Base-by-base conservation (phyloP, 1,140 invertebrate genomes). In the Plectus sambesii region DNA sequence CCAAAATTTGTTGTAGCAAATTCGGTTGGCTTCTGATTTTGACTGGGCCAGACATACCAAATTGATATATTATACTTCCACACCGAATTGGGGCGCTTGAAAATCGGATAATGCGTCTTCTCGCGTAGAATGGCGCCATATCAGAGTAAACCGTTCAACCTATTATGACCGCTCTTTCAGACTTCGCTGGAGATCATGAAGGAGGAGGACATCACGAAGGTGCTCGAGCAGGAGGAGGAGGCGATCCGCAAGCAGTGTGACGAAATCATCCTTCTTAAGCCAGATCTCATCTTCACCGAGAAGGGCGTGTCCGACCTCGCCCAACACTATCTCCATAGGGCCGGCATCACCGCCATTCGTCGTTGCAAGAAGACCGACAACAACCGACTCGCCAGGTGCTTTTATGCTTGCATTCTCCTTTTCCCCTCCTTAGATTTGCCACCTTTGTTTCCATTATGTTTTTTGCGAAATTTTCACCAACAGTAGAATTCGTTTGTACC, bases 151-250 rank as follows among this genome's bases (percentile, higher is more conserved):
- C n/a, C n/a, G n/a, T n/a, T n/a, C n/a, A n/a, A n/a, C n/a, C n/a
- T n/a, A n/a, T n/a, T n/a, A 22, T 24, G 39, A 43, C 8, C 47
- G 27, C 45, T 54, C 56, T 71, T 61, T 24, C 70, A 93, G 75
- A 98, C 93, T 3, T 92, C 94, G 70, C 82, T 99, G 45, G 94
- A 98, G 75, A 87, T 98, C 47, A 77, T 82, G 61, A 86, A 85
- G 46, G 89, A 98, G 70, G 80, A 82, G 68, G 93, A 99, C 73
- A 98, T 98, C 68, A 86, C 88, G 0, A 80, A 82, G 63, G 81
- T 93, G 64, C 72, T 94, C 8, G 52, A 63, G 49, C 62, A 66
- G 25, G 94, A 99, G 74, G 94, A 99, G 71, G 87, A 96, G 63
- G 84, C 83, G 60, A 83, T 99, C 1, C 80, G 86, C 63, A 82